phyloP scores from a whole-genome alignment of 2,888 invertebrate species.

The Hirudinaria manillensis region DNA sequence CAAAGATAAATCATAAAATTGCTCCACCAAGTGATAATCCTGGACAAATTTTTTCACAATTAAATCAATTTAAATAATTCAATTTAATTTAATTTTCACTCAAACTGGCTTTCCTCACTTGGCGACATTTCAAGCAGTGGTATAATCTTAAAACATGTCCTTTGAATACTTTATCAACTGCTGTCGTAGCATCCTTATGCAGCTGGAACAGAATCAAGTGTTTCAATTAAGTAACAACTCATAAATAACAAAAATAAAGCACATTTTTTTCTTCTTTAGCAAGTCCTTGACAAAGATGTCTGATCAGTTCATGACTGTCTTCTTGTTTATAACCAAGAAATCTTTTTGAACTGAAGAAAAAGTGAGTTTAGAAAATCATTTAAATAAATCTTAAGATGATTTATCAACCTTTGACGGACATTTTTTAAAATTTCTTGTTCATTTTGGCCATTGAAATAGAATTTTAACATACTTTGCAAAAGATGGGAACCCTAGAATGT shows the following conservation, averaged over 20 bases:
- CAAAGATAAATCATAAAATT: not conserved
- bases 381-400: not conserved
- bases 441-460: not conserved
- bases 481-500: too few species aligned
- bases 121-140: too few species aligned
- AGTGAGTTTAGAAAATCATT: not conserved
- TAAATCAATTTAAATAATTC: too few species aligned
- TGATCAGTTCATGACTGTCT: conserved; percentile 6
- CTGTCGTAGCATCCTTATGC: too few species aligned
- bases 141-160: too few species aligned
- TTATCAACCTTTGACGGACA: not conserved
- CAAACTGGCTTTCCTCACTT: too few species aligned
- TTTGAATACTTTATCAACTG: too few species aligned
- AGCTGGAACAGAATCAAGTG: too few species aligned
- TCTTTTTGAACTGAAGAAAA: not conserved
- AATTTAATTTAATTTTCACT: too few species aligned
- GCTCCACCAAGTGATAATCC: not conserved
- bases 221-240: too few species aligned
- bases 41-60: too few species aligned
- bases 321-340: conserved; percentile 12
- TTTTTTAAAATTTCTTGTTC: not conserved
- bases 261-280: not conserved
- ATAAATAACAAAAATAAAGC: too few species aligned
- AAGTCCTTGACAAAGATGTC: conserved; percentile 2
- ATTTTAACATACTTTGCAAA: not conserved